These are phyloP conservation scores for Netelia virgata DNA, from an alignment of 2,888 invertebrate genomes.

Conservation along the genomic window DNA sequence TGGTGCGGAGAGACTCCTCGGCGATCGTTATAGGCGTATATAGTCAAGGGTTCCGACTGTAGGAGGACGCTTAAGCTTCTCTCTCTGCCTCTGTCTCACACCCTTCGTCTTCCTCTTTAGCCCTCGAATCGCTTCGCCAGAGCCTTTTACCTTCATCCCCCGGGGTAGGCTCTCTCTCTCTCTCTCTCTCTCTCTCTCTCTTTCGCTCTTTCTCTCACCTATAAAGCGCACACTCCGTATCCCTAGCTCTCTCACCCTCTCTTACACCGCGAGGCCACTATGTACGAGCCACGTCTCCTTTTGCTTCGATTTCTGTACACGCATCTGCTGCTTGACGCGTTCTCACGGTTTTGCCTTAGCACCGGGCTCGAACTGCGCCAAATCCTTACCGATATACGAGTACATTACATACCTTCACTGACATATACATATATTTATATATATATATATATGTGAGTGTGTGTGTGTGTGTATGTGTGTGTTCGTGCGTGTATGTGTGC, in stretches of 20 bases:
- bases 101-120: conserved; percentile 22
- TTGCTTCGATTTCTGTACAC: conserved; percentile 73
- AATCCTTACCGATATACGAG: conserved; percentile 47
- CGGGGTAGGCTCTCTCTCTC: conserved; percentile 19
- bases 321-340: conserved; percentile 74
- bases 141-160: conserved; percentile 63
- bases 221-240: background rate
- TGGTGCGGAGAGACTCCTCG: conserved; percentile 58
- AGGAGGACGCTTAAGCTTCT: background rate
- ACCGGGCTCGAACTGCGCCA: conserved; percentile 57
- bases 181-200: background rate
- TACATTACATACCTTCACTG: conserved; percentile 27
- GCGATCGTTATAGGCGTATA: conserved; percentile 36
- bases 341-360: conserved; percentile 75
- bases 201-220: conserved; percentile 1
- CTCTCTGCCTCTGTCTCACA: conserved; percentile 28
- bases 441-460: background rate
- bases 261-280: conserved; percentile 1
- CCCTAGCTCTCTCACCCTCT: background rate
- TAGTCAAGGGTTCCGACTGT: conserved; percentile 32
- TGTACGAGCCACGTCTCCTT: conserved; percentile 30
- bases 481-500: background rate
- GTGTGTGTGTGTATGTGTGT: background rate
- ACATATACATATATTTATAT: conserved; percentile 8
- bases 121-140: conserved; percentile 49